Percentiles rank a stretch among this genome's conserved stretches.
Conservation (phyloP, 2,113 vertebrate genomes). For the Festucalex cinctus region DNA sequence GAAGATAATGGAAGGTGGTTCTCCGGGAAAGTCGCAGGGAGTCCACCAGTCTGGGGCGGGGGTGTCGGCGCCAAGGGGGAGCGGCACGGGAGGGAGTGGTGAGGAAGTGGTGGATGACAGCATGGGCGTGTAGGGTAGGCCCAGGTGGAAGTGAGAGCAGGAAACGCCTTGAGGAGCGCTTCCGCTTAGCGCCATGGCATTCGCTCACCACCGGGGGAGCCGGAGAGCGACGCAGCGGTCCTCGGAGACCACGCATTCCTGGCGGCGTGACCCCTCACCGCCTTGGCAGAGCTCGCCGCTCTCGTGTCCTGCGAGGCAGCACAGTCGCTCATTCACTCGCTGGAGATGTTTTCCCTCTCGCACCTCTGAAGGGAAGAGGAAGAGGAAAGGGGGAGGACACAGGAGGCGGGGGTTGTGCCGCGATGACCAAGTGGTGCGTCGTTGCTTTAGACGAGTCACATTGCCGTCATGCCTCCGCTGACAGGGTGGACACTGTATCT, state of each 20-base stretch:
- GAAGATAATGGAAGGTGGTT: conserved; percentile 78
- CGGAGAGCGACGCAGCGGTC: conserved; percentile 42
- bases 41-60: conserved; percentile 70
- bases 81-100: conserved; percentile 21
- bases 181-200: not conserved
- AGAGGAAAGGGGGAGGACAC: conserved; percentile 55
- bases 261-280: conserved; percentile 56
- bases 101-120: conserved; percentile 28
- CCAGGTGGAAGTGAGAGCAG: conserved; percentile 67
- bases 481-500: not conserved
- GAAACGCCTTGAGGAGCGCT: conserved; percentile 64
- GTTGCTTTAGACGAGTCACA: conserved; percentile 37
- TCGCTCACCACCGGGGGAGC: conserved; percentile 33
- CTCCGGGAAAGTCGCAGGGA: conserved; percentile 73
- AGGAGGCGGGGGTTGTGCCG: conserved; percentile 13
- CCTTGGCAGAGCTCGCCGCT: conserved; percentile 39
- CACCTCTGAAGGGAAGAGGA: conserved; percentile 34
- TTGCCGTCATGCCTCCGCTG: not conserved
- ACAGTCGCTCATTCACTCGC: conserved; percentile 17
- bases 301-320: conserved; percentile 66
- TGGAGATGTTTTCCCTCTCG: conserved; percentile 8
- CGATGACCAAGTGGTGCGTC: conserved; percentile 45
- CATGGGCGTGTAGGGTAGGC: conserved; percentile 22
- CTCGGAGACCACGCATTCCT: conserved; percentile 39
- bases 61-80: conserved; percentile 49